Evolutionary conservation across 64 coral and sea anemone species (phyloP).

Genomic region (Astreopora myriophthalma): DNA sequence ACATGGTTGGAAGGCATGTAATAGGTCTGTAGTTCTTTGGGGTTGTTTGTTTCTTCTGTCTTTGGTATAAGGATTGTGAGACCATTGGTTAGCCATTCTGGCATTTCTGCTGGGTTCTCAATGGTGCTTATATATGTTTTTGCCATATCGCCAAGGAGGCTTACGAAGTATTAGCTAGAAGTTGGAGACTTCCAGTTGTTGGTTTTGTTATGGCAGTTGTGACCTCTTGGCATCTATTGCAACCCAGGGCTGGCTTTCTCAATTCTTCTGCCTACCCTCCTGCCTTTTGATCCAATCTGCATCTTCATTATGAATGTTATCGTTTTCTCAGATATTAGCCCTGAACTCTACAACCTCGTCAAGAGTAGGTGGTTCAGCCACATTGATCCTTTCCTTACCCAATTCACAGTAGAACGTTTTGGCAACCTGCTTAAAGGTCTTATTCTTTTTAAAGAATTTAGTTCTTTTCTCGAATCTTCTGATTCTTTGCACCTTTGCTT

Average conservation of each 20-base stretch:
- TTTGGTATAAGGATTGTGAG: not conserved
- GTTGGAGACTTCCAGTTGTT: slow-evolving; percentile 19
- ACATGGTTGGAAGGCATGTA: slow-evolving; percentile 14
- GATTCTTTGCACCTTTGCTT: not conserved
- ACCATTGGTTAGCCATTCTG: not conserved
- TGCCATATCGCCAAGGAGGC: not conserved
- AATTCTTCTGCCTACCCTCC: not conserved
- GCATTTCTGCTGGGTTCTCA: not conserved
- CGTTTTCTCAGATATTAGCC: slow-evolving; percentile 14
- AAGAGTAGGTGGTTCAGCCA: not conserved
- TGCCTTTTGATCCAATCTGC: not conserved
- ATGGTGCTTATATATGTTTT: not conserved
- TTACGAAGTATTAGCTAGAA: not conserved
- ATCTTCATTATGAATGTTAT: too few species aligned
- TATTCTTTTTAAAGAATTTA: not conserved
- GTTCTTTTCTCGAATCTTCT: not conserved
- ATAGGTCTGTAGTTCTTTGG: not conserved
- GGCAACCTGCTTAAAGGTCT: not conserved
- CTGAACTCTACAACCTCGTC: not conserved
- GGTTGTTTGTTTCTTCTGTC: not conserved
- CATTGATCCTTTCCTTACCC: slow-evolving; percentile 6
- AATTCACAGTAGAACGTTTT: slow-evolving; percentile 4
- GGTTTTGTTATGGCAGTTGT: not conserved
- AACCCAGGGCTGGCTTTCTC: not conserved
- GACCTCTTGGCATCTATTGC: not conserved